These are phyloP conservation scores for Eremobia ochroleuca DNA, from an alignment of 2,888 invertebrate species.

Conservation along the genomic window DNA sequence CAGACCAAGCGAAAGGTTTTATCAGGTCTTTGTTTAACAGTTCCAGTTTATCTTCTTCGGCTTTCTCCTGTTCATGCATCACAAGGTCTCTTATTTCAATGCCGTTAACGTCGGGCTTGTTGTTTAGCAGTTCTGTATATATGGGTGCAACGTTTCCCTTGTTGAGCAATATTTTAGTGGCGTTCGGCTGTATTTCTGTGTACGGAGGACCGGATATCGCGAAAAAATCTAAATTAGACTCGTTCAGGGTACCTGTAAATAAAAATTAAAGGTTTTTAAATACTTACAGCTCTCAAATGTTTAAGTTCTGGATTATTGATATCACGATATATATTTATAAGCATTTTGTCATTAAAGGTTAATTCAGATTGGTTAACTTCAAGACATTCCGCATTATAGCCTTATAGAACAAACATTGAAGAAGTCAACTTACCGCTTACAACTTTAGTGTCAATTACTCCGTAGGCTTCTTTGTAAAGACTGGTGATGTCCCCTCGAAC, in stretches of 20 bases:
- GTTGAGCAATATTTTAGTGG: constrained; percentile 76
- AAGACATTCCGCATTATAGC: not conserved
- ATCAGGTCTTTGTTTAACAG: constrained; percentile 80
- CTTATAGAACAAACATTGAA: not conserved
- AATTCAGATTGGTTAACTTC: not conserved
- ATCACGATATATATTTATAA: not conserved
- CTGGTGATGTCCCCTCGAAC: constrained; percentile 83
- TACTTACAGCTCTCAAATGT: too few relatives aligned
- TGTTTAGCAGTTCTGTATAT: constrained; percentile 86
- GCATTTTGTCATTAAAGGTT: not conserved
- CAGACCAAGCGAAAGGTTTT: constrained; percentile 94
- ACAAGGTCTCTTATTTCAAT: constrained; percentile 84
- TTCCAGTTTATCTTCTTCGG: constrained; percentile 80
- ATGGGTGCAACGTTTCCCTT: constrained; percentile 85
- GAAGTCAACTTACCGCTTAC: constrained; percentile 81
- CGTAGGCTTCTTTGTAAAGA: constrained; percentile 80
- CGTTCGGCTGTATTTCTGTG: constrained; percentile 75
- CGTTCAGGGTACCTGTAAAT: constrained; percentile 68
- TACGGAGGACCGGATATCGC: constrained; percentile 86
- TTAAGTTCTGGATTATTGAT: not conserved
- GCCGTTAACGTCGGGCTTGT: constrained; percentile 82
- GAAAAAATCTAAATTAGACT: constrained; percentile 76
- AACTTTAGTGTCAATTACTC: constrained; percentile 91
- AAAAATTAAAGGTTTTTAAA: constrained; percentile 9
- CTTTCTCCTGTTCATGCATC: constrained; percentile 83